Base-by-base conservation (phyloP, 1,140 invertebrate species). In the Sipha flava region DNA sequence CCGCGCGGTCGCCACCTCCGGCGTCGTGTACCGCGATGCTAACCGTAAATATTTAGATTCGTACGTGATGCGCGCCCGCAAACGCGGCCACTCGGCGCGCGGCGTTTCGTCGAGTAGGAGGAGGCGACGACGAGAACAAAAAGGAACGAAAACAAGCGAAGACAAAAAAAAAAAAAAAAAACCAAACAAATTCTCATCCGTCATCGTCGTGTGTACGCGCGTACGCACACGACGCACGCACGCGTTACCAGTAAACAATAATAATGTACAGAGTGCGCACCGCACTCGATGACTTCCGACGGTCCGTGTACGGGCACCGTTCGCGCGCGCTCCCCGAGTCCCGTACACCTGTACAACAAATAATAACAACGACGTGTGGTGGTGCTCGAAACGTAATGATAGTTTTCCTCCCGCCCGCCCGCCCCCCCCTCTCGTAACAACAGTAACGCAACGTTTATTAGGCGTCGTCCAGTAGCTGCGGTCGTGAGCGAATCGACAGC, bases 31-130 rank as follows among this genome's bases (percentile, higher is more conserved):
- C 34, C 45, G 45, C 52, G 68, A 34, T 52, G 68, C 45, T 52
- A 45, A 52, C 45, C 68, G 34, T 40, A 75, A 75, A 75, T 57
- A 75, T 75, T 75, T 75, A 57, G 72, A 75, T 75, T 75, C 14
- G 72, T 31, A 34, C 70, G 47, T 73, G 70, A 72, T 47, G 68
- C 29, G 26, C 4, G 47, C 45, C 31, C 18, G 62, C n/a, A 23
- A 66, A 66, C 62, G 40, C 31, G 12, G 59, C 18, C 70, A 73
- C 70, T 75, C 31, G 43, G 29, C 3, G 5, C 10, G 2, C 47
- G 31, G 18, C 47, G n/a, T 18, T 43, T 18, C 10, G 62, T 12
- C 62, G 62, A 21, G 62, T 21, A 21, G 62, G 23, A 45, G 7
- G 43, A 6, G 9, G n/a, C 12, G 2, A n/a, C n/a, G 45, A 43